Conservation (phyloP, 2,888 invertebrate genomes). For the Napeogenes sylphis region DNA sequence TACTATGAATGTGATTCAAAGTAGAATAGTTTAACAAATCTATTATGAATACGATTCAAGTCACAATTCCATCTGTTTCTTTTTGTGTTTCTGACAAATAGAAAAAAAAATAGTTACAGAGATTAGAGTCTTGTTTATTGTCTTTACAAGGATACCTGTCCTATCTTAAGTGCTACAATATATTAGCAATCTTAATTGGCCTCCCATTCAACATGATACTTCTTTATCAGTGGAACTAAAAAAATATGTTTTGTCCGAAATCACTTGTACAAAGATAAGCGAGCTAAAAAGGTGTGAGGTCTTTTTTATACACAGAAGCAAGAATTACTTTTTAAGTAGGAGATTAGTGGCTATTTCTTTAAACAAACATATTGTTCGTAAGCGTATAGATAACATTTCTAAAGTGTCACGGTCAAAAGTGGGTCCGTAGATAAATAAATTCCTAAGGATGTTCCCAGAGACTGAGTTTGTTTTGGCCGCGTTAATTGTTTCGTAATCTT, state of each 20-base stretch:
- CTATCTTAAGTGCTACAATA: slow-evolving; percentile 19
- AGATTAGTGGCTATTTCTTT: slow-evolving; percentile 34
- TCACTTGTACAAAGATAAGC: slow-evolving; percentile 37
- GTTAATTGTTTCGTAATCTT: slow-evolving; percentile 66
- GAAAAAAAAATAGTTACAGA: slow-evolving; percentile 4
- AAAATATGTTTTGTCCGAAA: slow-evolving; percentile 34
- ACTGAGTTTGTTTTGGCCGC: slow-evolving; percentile 51
- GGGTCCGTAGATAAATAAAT: slow-evolving; percentile 40
- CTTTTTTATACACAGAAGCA: slow-evolving; percentile 34
- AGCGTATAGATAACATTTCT: slow-evolving; percentile 19
- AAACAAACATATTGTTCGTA: slow-evolving; percentile 35
- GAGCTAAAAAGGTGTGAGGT: slow-evolving; percentile 31
- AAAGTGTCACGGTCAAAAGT: slow-evolving; percentile 25
- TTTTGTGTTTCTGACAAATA: background rate
- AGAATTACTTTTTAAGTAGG: slow-evolving; percentile 31
- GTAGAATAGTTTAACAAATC: too few relatives aligned
- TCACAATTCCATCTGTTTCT: slow-evolving; percentile 4
- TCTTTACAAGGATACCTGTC: too few relatives aligned
- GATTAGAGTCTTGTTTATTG: too few relatives aligned
- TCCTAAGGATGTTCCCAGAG: slow-evolving; percentile 51
- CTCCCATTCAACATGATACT: slow-evolving; percentile 40
- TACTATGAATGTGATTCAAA: too few relatives aligned
- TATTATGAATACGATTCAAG: too few relatives aligned
- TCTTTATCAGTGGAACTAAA: slow-evolving; percentile 46
- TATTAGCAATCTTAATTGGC: slow-evolving; percentile 34